Conservation (phyloP, 2,888 invertebrate species). For the Drosophila rubida region DNA sequence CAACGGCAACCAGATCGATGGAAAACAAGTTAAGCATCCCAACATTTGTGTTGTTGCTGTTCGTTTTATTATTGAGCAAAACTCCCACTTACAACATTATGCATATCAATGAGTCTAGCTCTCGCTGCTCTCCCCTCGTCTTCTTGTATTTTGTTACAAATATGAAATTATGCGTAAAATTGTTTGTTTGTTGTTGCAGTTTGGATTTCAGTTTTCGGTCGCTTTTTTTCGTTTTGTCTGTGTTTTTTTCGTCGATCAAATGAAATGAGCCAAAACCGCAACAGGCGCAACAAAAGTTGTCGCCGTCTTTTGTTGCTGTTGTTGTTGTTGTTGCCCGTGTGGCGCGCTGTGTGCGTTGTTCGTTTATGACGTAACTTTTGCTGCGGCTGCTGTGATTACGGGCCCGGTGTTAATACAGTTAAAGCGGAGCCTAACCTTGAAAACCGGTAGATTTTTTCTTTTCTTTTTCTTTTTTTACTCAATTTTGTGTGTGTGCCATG, state of each 20-base stretch:
- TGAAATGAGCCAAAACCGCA: conserved; percentile 80
- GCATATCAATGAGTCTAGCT: conserved; percentile 50
- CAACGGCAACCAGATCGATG: conserved; percentile 49
- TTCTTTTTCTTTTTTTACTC: conserved; percentile 55
- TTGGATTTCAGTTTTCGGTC: conserved; percentile 45
- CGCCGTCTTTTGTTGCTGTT: conserved; percentile 47
- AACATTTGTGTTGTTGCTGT: conserved; percentile 8
- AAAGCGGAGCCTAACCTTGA: conserved; percentile 77
- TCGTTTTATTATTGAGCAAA: conserved; percentile 49
- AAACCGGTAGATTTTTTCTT: conserved; percentile 73
- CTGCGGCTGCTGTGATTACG: conserved; percentile 74
- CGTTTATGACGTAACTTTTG: conserved; percentile 80
- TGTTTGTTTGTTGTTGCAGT: conserved; percentile 55
- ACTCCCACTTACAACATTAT: conserved; percentile 73
- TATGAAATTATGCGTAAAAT: conserved; percentile 80
- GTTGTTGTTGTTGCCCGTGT: conserved; percentile 31
- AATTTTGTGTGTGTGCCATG: conserved; percentile 43
- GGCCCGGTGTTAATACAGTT: conserved; percentile 77
- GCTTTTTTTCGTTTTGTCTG: conserved; percentile 13
- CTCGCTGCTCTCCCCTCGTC: conserved; percentile 6
- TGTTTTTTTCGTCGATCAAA: conserved; percentile 44
- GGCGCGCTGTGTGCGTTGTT: conserved; percentile 50
- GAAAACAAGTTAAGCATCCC: conserved; percentile 61
- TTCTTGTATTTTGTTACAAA: conserved; percentile 70
- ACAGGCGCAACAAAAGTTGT: conserved; percentile 60